These are phyloP conservation scores for Datnioides undecimradiatus DNA, from an alignment of 2,113 vertebrate species.

Conservation along the genomic window DNA sequence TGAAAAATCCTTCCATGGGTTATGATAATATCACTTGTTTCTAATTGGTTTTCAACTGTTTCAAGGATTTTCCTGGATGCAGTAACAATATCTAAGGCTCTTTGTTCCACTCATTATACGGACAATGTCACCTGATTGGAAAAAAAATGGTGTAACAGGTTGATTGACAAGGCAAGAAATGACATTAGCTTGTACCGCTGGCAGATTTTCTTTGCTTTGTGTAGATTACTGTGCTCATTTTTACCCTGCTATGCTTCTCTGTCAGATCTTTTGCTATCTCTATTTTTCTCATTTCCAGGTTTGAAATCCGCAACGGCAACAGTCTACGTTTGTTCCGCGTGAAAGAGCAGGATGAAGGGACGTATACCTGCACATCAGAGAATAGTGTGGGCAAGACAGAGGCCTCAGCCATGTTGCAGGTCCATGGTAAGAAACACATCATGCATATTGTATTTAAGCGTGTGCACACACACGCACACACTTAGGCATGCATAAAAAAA, in stretches of 20 bases:
- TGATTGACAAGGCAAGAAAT: constrained; percentile 58
- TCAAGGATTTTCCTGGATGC: constrained; percentile 21
- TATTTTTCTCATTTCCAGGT: constrained; percentile 82
- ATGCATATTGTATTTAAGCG: constrained; percentile 52
- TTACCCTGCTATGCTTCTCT: neutral
- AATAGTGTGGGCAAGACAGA: constrained; percentile 98
- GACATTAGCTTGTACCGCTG: constrained; percentile 18
- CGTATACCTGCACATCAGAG: constrained; percentile 95
- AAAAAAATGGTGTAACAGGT: constrained; percentile 9
- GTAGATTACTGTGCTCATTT: constrained; percentile 31
- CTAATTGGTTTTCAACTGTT: constrained; percentile 42
- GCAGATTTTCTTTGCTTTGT: constrained; percentile 38
- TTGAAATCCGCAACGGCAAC: constrained; percentile 95
- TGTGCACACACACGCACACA: constrained; percentile 2
- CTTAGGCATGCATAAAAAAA: constrained; percentile 32
- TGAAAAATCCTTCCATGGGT: constrained; percentile 3
- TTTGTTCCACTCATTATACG: constrained; percentile 35
- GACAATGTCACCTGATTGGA: constrained; percentile 37
- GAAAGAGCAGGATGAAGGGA: constrained; percentile 92
- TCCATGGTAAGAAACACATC: constrained; percentile 89
- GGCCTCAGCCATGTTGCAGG: constrained; percentile 93
- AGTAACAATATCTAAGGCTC: constrained; percentile 19
- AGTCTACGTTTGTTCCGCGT: constrained; percentile 93
- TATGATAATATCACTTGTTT: constrained; percentile 12
- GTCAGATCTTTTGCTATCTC: constrained; percentile 43